Base-by-base conservation (phyloP, 2,797 vertebrate genomes). In the Crocodylus rhombifer region DNA sequence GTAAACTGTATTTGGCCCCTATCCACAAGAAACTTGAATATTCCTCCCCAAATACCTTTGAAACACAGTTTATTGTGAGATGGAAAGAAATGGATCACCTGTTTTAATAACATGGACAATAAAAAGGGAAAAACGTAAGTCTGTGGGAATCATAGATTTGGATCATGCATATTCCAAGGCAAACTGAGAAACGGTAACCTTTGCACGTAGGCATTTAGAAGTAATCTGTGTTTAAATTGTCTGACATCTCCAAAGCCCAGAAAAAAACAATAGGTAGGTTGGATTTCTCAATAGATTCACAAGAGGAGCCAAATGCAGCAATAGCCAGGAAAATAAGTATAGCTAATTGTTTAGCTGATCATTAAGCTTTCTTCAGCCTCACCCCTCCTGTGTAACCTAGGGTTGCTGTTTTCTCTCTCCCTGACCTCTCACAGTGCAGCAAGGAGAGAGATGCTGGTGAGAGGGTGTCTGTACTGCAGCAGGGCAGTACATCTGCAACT, bases 381-480 rank as follows among this genome's bases (percentile, higher is more conserved):
- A 5, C 4, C 64, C 61, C 36, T 84, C 25, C 77, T 85, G 77
- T 25, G 0, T 1, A 10, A 51, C 42, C 42, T 10, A 51, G 42
- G 42, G 42, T 8, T 57, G 25, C 64, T 7, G n/a, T 23, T 7
- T 10, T 25, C 63, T 61, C 56, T 81, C 62, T 26, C 30, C 51
- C 60, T 79, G 25, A 9, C 18, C 1, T 0, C 36, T 51, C 15
- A n/a, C 67, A 82, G 18, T 71, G 16, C 0, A 0, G 26, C 1
- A 2, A 33, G 20, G 17, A 11, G 21, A 23, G 33, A 10, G 2
- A 30, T 21, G n/a, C 33, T 36, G 1, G 51, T 71, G 87, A 62
- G 14, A 33, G 14, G 42, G n/a, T 76, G 36, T 62, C 77, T 82
- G 63, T 26, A 23, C 63, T 56, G 42, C 61, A 57, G 58, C 69